Conservation (phyloP, 1,140 invertebrate genomes). For the Caligus rogercresseyi region DNA sequence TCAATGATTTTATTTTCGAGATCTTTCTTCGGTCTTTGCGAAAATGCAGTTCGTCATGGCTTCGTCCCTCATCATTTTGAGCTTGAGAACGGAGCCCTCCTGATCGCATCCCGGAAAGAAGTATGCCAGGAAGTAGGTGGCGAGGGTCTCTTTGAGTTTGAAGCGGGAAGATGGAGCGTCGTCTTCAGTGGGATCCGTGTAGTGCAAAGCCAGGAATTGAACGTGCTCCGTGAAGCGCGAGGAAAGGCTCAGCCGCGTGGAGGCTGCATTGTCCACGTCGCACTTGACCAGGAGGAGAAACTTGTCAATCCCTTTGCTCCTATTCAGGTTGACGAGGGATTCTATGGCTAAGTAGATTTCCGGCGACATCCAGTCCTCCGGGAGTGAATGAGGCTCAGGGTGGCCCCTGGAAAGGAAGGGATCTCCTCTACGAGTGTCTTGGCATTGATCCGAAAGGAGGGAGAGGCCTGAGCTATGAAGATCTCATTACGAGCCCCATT, state of each 20-base stretch:
- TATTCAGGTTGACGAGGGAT: neutral
- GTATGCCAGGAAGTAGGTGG: neutral
- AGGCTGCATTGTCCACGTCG: neutral
- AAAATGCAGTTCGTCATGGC: neutral
- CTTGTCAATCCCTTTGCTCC: neutral
- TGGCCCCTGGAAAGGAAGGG: neutral
- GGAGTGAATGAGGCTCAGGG: neutral
- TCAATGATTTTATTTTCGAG: neutral
- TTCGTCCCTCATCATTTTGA: neutral
- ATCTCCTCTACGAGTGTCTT: neutral
- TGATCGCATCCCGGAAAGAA: conserved; percentile 5
- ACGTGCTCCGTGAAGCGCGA: neutral
- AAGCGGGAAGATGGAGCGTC: neutral
- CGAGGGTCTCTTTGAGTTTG: neutral
- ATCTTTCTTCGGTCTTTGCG: neutral
- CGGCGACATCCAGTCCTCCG: neutral
- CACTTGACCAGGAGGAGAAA: neutral
- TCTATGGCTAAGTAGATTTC: neutral
- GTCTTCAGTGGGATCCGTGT: neutral
- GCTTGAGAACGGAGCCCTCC: neutral
- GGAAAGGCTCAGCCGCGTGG: neutral
- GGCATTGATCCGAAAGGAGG: neutral
- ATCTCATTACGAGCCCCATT: neutral
- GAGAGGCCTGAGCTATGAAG: neutral
- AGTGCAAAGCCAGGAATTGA: neutral